Percentiles rank a stretch among this genome's conserved stretches.
Evolutionary conservation across 2,888 invertebrate species (phyloP).

Genomic region (Andrena bucephala): DNA sequence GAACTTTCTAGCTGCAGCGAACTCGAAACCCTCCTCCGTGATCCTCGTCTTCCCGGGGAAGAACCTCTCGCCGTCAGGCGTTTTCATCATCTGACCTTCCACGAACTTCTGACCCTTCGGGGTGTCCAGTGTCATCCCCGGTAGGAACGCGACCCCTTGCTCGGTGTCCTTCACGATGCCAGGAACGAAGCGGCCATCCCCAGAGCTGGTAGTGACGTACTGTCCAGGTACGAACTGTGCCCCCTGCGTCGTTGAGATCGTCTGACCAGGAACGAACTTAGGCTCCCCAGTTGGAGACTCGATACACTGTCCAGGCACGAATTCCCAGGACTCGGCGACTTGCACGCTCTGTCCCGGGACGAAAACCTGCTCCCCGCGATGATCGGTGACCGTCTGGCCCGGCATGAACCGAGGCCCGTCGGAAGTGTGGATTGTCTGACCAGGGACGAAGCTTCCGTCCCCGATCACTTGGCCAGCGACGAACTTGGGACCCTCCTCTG

Average conservation of each 20-base stretch:
- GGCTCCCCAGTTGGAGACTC: slow-evolving; percentile 86
- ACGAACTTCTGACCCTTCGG: slow-evolving; percentile 88
- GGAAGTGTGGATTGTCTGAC: slow-evolving; percentile 79
- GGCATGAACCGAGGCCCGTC: slow-evolving; percentile 87
- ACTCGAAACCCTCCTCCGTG: slow-evolving; percentile 86
- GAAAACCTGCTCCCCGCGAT: slow-evolving; percentile 87
- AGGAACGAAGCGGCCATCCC: slow-evolving; percentile 87
- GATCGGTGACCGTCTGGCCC: slow-evolving; percentile 88
- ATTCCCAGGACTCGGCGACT: slow-evolving; percentile 87
- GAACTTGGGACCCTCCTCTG: slow-evolving; percentile 88
- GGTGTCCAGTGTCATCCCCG: slow-evolving; percentile 88
- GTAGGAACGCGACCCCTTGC: slow-evolving; percentile 86
- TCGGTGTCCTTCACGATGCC: slow-evolving; percentile 85
- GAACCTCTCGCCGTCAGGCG: slow-evolving; percentile 88
- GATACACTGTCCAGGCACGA: slow-evolving; percentile 88
- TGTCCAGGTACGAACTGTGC: slow-evolving; percentile 89
- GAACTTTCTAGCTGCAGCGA: slow-evolving; percentile 87
- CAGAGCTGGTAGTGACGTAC: slow-evolving; percentile 86
- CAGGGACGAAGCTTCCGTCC: slow-evolving; percentile 83
- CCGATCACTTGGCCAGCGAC: slow-evolving; percentile 87
- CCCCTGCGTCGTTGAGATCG: slow-evolving; percentile 88
- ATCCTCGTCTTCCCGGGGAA: slow-evolving; percentile 87
- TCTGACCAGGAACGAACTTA: slow-evolving; percentile 89
- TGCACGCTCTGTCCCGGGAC: slow-evolving; percentile 88
- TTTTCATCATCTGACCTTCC: slow-evolving; percentile 88